These are phyloP conservation scores for Aspiorhynchus laticeps DNA, from an alignment of 2,113 vertebrate genomes.

Conservation along the genomic window DNA sequence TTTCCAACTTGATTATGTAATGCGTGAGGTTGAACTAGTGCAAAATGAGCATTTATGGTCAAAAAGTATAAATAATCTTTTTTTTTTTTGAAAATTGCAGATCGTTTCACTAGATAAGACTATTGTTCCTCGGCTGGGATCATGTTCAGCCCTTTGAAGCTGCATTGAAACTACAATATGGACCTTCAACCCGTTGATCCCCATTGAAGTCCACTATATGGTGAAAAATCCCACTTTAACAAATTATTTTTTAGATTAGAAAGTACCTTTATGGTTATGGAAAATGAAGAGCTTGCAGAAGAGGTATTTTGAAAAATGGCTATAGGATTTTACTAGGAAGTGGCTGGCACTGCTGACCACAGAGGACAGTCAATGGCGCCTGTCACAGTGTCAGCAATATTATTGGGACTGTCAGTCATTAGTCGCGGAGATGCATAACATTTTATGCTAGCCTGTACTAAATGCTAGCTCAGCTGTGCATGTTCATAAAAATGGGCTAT, in stretches of 20 bases:
- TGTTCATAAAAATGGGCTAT: constrained; percentile 14
- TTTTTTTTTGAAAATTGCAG: no score
- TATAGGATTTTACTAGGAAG: background rate
- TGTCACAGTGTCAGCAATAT: constrained; percentile 1
- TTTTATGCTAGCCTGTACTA: constrained; percentile 2
- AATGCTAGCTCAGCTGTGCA: background rate
- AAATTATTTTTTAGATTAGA: background rate
- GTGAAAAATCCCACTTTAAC: no score
- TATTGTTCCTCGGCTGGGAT: no score
- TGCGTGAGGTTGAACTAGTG: no score
- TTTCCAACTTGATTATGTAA: no score
- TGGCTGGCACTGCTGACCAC: background rate
- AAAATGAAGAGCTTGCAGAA: background rate
- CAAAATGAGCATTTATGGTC: no score
- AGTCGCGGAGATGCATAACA: background rate
- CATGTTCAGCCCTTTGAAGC: no score
- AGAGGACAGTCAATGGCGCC: background rate
- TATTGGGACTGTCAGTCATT: background rate
- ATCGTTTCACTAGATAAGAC: no score
- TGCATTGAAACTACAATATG: no score
- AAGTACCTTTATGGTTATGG: background rate
- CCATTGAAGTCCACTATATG: no score
- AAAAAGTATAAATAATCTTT: no score
- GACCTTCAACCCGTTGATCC: no score
- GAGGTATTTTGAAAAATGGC: background rate